Evolutionary conservation across 2,888 invertebrate species (phyloP).

Genomic region (Morpho achilles): DNA sequence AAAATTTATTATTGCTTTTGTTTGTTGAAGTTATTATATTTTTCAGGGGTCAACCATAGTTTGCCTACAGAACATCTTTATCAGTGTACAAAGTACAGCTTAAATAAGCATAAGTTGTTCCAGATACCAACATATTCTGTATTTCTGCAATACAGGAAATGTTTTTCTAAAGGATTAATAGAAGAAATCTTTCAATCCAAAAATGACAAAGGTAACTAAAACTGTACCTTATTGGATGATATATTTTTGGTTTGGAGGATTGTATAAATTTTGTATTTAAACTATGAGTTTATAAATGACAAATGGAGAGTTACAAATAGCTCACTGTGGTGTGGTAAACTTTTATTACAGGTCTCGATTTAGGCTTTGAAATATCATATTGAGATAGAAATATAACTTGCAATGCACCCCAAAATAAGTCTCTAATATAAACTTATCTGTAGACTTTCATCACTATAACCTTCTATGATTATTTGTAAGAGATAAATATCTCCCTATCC

Average conservation of each 20-base stretch:
- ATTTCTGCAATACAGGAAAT: constrained; percentile 3
- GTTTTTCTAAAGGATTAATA: constrained; percentile 15
- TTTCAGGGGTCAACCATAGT: constrained; percentile 5
- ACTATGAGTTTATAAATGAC: neutral
- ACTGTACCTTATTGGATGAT: neutral
- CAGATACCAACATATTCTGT: constrained; percentile 26
- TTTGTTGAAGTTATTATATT: neutral
- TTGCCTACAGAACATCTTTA: neutral
- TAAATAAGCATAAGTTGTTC: neutral
- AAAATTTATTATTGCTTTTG: too few species aligned
- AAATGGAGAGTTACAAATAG: neutral
- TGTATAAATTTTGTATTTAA: neutral
- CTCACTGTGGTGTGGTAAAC: too few species aligned
- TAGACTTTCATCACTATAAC: too few species aligned
- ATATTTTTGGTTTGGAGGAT: neutral
- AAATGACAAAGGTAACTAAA: constrained; percentile 40
- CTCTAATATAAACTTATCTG: too few species aligned
- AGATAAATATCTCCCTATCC: too few species aligned
- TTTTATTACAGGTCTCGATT: too few species aligned
- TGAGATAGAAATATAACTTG: too few species aligned
- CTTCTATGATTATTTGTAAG: too few species aligned
- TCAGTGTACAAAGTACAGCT: neutral
- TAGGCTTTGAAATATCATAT: too few species aligned
- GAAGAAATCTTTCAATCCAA: constrained; percentile 21
- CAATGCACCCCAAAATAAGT: too few species aligned